Conservation (phyloP, 2,888 invertebrate species). For the Dolichomitus sp. region DNA sequence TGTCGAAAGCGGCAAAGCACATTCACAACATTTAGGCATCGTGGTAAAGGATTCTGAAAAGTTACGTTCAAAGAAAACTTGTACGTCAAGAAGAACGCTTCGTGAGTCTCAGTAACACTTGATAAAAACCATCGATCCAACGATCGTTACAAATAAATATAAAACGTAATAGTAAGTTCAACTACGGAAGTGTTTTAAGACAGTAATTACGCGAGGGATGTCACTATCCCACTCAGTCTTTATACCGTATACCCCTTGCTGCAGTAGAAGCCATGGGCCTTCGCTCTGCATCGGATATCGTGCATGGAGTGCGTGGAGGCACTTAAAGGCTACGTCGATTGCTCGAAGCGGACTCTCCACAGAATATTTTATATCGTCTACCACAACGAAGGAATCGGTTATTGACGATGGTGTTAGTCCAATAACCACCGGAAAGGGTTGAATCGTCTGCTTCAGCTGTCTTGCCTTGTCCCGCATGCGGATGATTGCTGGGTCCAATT, state of each 20-base stretch:
- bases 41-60: not conserved
- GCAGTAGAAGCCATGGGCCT: not conserved
- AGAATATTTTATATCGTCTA: not conserved
- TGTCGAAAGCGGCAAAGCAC: not conserved
- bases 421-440: not conserved
- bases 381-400: not conserved
- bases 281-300: not conserved
- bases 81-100: not conserved
- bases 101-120: not conserved
- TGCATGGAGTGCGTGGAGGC: not conserved
- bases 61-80: not conserved
- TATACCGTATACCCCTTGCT: not conserved
- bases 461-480: not conserved
- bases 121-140: not conserved
- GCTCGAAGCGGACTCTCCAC: slow-evolving; percentile 4
- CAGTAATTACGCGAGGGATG: not conserved
- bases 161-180: not conserved
- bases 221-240: not conserved
- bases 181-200: not conserved
- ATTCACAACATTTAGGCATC: not conserved
- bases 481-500: not conserved
- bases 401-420: not conserved
- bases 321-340: slow-evolving; percentile 2
- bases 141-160: not conserved
- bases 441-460: not conserved